These are phyloP conservation scores for Acropternis orthonyx DNA, from an alignment of 2,797 vertebrate species.

Conservation along the genomic window DNA sequence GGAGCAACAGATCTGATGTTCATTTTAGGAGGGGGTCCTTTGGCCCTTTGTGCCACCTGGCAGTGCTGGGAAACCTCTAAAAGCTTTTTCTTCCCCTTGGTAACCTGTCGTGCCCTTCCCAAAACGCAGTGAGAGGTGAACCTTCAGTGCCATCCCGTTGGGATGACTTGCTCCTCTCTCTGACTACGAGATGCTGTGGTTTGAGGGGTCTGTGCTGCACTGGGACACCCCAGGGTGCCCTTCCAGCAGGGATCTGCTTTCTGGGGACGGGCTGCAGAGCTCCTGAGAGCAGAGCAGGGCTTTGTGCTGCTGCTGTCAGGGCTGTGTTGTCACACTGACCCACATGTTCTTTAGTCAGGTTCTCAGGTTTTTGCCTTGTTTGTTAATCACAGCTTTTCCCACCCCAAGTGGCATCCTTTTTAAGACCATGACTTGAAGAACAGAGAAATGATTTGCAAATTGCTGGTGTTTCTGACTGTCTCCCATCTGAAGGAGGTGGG, in stretches of 20 bases:
- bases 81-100: background rate
- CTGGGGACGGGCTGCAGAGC: background rate
- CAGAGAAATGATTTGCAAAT: background rate
- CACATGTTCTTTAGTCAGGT: background rate
- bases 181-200: rapidly evolving
- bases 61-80: background rate
- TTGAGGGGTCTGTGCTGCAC: background rate
- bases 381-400: background rate
- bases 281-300: background rate
- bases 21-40: background rate
- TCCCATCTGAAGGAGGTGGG: background rate
- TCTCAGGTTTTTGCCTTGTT: background rate
- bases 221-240: background rate
- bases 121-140: background rate
- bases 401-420: background rate
- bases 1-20: background rate
- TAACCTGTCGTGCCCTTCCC: background rate
- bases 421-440: background rate
- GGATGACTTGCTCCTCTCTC: background rate
- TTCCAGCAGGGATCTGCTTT: background rate
- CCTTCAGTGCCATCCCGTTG: background rate
- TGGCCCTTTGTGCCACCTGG: background rate
- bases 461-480: background rate
- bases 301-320: background rate
- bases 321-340: background rate